These are phyloP conservation scores for Acestrorhynchus altus DNA, from an alignment of 2,797 vertebrate species.

Conservation along the genomic window DNA sequence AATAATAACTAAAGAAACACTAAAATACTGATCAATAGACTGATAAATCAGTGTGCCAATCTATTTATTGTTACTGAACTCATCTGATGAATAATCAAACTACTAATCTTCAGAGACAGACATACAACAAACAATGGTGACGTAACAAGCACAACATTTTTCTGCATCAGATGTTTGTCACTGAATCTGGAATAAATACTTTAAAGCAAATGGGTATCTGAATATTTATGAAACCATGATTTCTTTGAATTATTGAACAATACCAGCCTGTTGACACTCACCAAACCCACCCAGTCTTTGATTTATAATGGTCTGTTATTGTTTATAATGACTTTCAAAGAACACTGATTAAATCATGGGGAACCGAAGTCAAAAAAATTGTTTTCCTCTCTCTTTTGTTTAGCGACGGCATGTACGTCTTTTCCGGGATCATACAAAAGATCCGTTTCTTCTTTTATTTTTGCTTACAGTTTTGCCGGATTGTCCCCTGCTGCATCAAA, in stretches of 20 bases:
- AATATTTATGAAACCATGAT: constrained; percentile 18
- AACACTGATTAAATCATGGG: constrained; percentile 44
- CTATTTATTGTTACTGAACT: no score
- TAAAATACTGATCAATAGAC: no score
- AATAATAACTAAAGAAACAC: no score
- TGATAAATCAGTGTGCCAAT: no score
- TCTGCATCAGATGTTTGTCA: not conserved
- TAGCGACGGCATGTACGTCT: constrained; percentile 33
- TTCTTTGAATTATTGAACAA: constrained; percentile 62
- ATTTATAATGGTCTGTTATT: constrained; percentile 58
- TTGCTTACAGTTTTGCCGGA: constrained; percentile 47
- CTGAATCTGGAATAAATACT: not conserved
- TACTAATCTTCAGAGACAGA: no score
- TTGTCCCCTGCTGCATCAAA: constrained; percentile 48
- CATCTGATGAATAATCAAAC: no score
- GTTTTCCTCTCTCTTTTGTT: constrained; percentile 50
- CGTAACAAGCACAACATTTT: no score
- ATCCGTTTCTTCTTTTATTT: constrained; percentile 49
- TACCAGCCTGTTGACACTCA: constrained; percentile 41
- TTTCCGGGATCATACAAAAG: constrained; percentile 48
- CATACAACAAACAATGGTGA: no score
- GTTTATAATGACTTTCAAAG: constrained; percentile 59
- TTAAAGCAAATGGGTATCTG: constrained; percentile 9
- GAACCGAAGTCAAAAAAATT: constrained; percentile 35
- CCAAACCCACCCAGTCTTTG: constrained; percentile 56